Evolutionary conservation across 2,888 invertebrate species (phyloP).

Genomic region (Polietes domitor): DNA sequence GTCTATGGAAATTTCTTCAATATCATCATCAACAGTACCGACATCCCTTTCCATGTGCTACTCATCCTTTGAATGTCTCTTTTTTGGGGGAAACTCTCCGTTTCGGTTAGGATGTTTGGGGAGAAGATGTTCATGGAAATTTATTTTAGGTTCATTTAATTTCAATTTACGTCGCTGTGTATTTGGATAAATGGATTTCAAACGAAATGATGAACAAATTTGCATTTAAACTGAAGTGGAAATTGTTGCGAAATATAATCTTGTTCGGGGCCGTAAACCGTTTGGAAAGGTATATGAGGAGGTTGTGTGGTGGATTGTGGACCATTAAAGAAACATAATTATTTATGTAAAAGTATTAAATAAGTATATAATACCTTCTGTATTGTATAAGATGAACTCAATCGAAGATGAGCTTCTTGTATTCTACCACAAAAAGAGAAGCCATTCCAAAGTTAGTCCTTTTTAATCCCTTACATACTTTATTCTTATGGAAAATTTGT

Average conservation of each 20-base stretch:
- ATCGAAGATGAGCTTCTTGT: too few relatives aligned
- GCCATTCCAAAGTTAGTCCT: too few relatives aligned
- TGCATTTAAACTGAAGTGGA: slow-evolving; percentile 29
- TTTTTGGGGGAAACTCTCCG: background rate
- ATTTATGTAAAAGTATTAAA: too few relatives aligned
- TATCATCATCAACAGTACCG: slow-evolving; percentile 9
- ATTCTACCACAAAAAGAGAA: too few relatives aligned
- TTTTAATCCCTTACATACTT: too few relatives aligned
- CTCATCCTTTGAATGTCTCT: background rate
- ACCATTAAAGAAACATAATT: too few relatives aligned
- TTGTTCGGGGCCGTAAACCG: background rate
- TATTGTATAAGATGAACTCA: too few relatives aligned
- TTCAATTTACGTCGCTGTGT: slow-evolving; percentile 41
- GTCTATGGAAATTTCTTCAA: slow-evolving; percentile 44
- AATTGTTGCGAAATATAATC: slow-evolving; percentile 9
- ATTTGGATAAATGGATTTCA: slow-evolving; percentile 39
- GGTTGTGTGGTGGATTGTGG: too few relatives aligned
- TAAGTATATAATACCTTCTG: too few relatives aligned
- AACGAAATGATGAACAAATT: slow-evolving; percentile 23
- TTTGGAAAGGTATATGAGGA: background rate
- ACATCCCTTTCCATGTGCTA: background rate
- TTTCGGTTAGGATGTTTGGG: background rate
- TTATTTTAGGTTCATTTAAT: slow-evolving; percentile 64
- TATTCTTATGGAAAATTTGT: too few relatives aligned
- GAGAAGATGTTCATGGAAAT: slow-evolving; percentile 48